These are phyloP conservation scores for Dryobotodes eremita DNA, from an alignment of 2,888 invertebrate species.

Conservation along the genomic window DNA sequence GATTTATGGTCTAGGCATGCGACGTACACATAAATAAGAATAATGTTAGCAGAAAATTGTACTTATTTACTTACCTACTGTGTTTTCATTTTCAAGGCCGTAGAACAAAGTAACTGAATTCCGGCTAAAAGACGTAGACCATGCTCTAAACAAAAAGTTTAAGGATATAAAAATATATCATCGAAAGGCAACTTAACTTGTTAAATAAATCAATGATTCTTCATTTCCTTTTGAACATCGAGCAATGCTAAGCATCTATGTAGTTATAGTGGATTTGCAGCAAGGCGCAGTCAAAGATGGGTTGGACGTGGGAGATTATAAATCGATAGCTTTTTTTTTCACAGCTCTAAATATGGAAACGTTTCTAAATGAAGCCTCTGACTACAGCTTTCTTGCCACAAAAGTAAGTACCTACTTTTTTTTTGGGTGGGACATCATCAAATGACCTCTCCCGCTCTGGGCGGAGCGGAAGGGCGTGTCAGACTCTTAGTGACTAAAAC, in stretches of 20 bases:
- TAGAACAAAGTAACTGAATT: not conserved
- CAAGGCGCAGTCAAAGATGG: not conserved
- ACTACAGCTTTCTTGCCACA: too few species aligned
- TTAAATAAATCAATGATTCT: too few species aligned
- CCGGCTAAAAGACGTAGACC: not conserved
- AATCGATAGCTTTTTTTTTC: not conserved
- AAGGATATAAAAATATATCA: not conserved
- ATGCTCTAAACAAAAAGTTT: not conserved
- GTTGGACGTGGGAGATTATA: not conserved
- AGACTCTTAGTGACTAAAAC: too few species aligned
- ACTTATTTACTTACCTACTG: slow-evolving; percentile 12
- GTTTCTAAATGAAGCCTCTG: too few species aligned
- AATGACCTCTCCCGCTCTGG: too few species aligned
- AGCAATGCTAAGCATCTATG: not conserved
- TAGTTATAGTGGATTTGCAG: not conserved
- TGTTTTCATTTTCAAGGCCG: slow-evolving; percentile 7
- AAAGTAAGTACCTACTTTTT: too few species aligned
- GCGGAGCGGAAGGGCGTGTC: too few species aligned
- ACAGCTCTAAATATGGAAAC: too few species aligned
- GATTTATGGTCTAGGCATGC: slow-evolving; percentile 59
- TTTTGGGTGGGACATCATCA: too few species aligned
- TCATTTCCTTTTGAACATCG: too few species aligned
- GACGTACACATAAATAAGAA: slow-evolving; percentile 55
- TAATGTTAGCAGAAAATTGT: slow-evolving; percentile 33
- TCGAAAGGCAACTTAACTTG: not conserved